Conservation (phyloP, 2,797 vertebrate species). For the Enteromius anoplus region DNA sequence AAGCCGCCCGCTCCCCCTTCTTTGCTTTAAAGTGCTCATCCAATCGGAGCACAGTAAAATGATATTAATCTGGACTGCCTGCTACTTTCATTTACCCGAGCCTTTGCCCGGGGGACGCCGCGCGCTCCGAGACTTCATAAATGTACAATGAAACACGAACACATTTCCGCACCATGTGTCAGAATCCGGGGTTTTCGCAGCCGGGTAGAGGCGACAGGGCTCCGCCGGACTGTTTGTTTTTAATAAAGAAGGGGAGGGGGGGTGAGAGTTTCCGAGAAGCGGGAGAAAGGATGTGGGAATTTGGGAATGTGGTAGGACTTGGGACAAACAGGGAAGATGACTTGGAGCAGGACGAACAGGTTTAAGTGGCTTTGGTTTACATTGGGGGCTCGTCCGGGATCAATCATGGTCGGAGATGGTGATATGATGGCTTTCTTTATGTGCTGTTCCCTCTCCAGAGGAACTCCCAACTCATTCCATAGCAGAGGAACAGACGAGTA, state of each 20-base stretch:
- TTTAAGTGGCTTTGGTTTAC: slow-evolving; percentile 50
- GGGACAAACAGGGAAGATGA: slow-evolving; percentile 45
- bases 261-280: slow-evolving; percentile 49
- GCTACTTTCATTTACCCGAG: slow-evolving; percentile 84
- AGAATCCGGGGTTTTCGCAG: slow-evolving; percentile 70
- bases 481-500: slow-evolving; percentile 24
- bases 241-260: slow-evolving; percentile 66
- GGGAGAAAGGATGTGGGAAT: slow-evolving; percentile 48
- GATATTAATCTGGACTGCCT: slow-evolving; percentile 85
- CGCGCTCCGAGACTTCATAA: slow-evolving; percentile 82
- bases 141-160: slow-evolving; percentile 84
- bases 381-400: slow-evolving; percentile 2
- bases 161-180: slow-evolving; percentile 82
- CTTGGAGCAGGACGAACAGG: slow-evolving; percentile 29
- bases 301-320: slow-evolving; percentile 50
- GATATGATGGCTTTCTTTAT: slow-evolving; percentile 50
- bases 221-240: slow-evolving; percentile 72
- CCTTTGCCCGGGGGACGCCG: slow-evolving; percentile 77
- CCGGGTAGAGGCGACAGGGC: slow-evolving; percentile 72
- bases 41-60: slow-evolving; percentile 72
- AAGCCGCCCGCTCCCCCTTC: slow-evolving; percentile 63
- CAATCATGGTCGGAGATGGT: slow-evolving; percentile 39
- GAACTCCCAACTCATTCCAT: slow-evolving; percentile 39
- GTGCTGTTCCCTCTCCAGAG: slow-evolving; percentile 52
- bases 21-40: slow-evolving; percentile 76